Evolutionary conservation across 2,888 invertebrate species (phyloP), one percentile per base, ranked within the genome.

Genomic region (Tuta absoluta): DNA sequence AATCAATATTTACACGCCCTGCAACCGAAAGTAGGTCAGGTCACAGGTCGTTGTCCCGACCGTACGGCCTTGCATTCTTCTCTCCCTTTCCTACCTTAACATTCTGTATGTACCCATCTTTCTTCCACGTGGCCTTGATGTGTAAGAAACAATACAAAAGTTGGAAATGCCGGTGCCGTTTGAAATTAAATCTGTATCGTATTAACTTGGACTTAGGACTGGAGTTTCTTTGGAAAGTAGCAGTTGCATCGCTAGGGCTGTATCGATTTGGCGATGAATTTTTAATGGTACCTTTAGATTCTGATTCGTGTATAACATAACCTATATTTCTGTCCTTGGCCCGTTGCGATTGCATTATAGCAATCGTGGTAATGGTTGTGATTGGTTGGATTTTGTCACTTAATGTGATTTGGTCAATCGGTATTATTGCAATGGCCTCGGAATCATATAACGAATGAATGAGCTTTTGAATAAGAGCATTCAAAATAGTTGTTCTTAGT

Each of bases 1-100:
- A 91, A 90, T 91, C 90, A 89, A 91, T 90, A 90, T 88, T 85
- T 86, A 88, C 85, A 80, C 77, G 63, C 81, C 83, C 86, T 87
- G 89, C 90, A 89, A 73, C 82, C 72, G 70, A 79, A 91, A 86
- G 79, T 91, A 72, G 91, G 91, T 86, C 89, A 89, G 89, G 90
- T 87, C 90, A 85, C 89, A 89, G 89, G 90, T 87, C 90, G 85
- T 78, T 88, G 89, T 83, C 89, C 87, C 87, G 88, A 88, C 84
- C 88, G 78, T 78, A 72, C 82, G 86, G 85, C 87, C 88, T 86
- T 89, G 89, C 89, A 89, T 85, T 86, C 84, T 79, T 71, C 74
- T 53, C 68, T 81, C 83, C 69, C 77, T 71, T 71, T 81, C 77
- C 45, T 68, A 68, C 82, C 51, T 71, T 62, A 63, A 65, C 67